Base-by-base conservation (phyloP, 2,797 vertebrate species). In the Falco columbarius region DNA sequence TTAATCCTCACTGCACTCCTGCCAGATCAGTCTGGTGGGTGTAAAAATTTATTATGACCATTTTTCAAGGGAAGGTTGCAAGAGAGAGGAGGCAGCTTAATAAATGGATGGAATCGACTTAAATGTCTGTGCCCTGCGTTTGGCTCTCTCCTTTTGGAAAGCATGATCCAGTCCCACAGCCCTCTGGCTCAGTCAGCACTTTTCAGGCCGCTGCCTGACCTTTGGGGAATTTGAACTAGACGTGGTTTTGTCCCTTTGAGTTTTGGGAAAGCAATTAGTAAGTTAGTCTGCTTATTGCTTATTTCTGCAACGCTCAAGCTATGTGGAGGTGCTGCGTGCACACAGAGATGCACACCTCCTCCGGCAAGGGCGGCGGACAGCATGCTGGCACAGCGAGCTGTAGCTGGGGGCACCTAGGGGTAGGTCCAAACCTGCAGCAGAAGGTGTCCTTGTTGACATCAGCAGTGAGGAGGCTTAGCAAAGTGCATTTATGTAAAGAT, bases 321-420 rank as follows among this genome's bases (percentile, higher is more conserved):
- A 2, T 3, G 9, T 6, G 10, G 38, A 51, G 34, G 51, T 18
- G 17, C 20, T 0, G 0, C 0, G 2, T 22, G 23, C 4, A 1
- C 1, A 1, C 2, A 34, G 56, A 38, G 54, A 24, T 65, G 65
- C 63, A 29, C 23, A 14, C 1, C 17, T 75, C 15, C 22, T 1
- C 5, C 4, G 2, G 68, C 40, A 30, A 44, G 14, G 20, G 12
- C 22, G 5, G 1, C 8, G 18, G 7, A 47, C 17, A 49, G 36
- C 0, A 0, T 30, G 36, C 44, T 74, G 74, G 46, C 44, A 5
- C 4, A 2, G 32, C 0, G 1, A 17, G 54, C 44, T 66, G 26
- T 9, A 5, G 15, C 4, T 1, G 2, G 36, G 40, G 32, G 19
- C 10, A 0, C n/a, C 12, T 24, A 18, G 3, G 21, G 40, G 6